Evolutionary conservation across 2,888 invertebrate species (phyloP).

Genomic region (Rhodophaea formosa): DNA sequence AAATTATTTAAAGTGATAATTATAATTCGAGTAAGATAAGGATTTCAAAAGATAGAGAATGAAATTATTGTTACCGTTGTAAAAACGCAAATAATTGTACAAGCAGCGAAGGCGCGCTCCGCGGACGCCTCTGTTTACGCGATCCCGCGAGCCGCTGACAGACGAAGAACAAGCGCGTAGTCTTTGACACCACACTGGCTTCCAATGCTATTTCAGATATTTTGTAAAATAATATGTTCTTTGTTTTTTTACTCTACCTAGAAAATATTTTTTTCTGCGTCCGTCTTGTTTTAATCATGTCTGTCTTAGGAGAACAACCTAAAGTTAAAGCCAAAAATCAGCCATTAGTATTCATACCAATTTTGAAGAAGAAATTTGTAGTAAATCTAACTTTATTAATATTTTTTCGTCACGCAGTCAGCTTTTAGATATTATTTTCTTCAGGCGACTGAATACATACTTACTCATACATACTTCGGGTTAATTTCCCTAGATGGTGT

Average conservation of each 20-base stretch:
- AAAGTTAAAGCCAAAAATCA: too few relatives aligned
- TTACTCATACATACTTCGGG: too few relatives aligned
- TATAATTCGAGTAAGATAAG: too few relatives aligned
- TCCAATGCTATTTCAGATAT: slow-evolving; percentile 53
- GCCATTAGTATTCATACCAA: too few relatives aligned
- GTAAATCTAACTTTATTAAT: too few relatives aligned
- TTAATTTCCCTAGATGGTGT: too few relatives aligned
- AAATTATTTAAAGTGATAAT: too few relatives aligned
- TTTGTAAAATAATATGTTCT: slow-evolving; percentile 43
- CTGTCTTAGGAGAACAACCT: not conserved
- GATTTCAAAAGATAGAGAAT: slow-evolving; percentile 21
- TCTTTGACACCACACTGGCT: slow-evolving; percentile 68
- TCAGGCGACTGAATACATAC: too few relatives aligned
- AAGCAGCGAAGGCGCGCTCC: slow-evolving; percentile 25
- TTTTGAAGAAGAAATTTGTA: too few relatives aligned
- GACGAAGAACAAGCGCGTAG: slow-evolving; percentile 63
- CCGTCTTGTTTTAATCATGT: not conserved
- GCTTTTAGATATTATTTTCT: too few relatives aligned
- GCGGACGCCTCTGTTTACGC: slow-evolving; percentile 64
- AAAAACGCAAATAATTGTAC: slow-evolving; percentile 64
- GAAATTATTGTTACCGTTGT: slow-evolving; percentile 40
- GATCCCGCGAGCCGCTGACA: slow-evolving; percentile 58
- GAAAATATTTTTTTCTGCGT: too few relatives aligned
- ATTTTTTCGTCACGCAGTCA: too few relatives aligned
- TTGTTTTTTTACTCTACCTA: slow-evolving; percentile 44